Percentiles rank a stretch among this genome's conserved stretches.
Conservation (phyloP, 2,888 invertebrate genomes). For the Diaprepes abbreviatus region DNA sequence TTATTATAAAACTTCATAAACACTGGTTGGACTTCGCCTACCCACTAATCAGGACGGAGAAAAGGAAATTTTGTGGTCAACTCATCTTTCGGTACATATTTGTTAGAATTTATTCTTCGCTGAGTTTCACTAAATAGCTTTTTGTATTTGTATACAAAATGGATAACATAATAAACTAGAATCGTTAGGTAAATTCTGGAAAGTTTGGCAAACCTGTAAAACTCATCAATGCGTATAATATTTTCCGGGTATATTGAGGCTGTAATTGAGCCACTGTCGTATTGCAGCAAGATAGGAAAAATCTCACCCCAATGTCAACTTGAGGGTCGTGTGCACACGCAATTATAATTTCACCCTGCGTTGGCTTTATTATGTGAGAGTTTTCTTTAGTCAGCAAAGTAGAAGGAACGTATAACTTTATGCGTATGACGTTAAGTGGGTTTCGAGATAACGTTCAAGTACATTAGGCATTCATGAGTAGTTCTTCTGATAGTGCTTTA, state of each 20-base stretch:
- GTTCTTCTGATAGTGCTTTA: not conserved
- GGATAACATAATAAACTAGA: too few relatives aligned
- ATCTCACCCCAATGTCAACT: constrained; percentile 22
- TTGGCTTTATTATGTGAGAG: constrained; percentile 25
- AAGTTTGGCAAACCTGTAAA: constrained; percentile 3
- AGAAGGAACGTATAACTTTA: not conserved
- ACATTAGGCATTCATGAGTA: constrained; percentile 2
- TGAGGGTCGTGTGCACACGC: constrained; percentile 9
- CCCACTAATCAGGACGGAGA: too few relatives aligned
- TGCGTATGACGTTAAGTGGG: not conserved
- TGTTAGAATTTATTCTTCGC: too few relatives aligned
- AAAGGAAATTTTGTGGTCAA: too few relatives aligned
- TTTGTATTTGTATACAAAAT: too few relatives aligned
- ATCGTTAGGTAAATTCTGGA: too few relatives aligned
- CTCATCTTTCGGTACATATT: too few relatives aligned
- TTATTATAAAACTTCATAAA: too few relatives aligned
- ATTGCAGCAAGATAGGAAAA: constrained; percentile 3
- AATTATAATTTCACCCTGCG: constrained; percentile 37
- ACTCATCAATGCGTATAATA: not conserved
- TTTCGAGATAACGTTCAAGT: not conserved
- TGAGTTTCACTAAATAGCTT: too few relatives aligned
- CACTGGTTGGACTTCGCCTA: too few relatives aligned
- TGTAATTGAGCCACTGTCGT: constrained; percentile 14
- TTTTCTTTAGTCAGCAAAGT: constrained; percentile 9
- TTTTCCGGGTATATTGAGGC: constrained; percentile 13